Evolutionary conservation across 2,797 vertebrate species (phyloP), one percentile per base, ranked within the genome.

Genomic region (Cynodonichthys magdalenae): DNA sequence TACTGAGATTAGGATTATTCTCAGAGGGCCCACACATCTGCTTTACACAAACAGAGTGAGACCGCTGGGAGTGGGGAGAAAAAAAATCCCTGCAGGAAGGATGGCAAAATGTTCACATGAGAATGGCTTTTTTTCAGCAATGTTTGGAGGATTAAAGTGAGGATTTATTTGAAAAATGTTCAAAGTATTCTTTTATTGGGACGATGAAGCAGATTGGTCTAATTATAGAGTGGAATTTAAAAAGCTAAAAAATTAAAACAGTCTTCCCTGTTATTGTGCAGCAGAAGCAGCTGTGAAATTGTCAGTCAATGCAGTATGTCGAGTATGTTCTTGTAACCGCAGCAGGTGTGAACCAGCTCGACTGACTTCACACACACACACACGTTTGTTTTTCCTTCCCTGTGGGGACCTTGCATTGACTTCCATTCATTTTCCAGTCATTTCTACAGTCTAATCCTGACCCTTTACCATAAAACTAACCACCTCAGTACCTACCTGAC

Each of bases 1-100:
- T 73, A 62, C 72, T 55, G 56, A 85, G 89, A 91, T 89, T 90
- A 88, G 87, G 89, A 91, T 92, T 91, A 90, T 79, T 80, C 64
- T 83, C 63, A 49, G 68, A 5, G 18, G 64, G 60, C 50, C 53
- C 58, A 66, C 85, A 88, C 85, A 87, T 86, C 80, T 85, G 83
- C 56, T 85, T 71, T 46, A 56, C 67, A 66, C 78, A 77, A 73
- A 66, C 66, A 70, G 47, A 68, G 60, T 18, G 72, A 80, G 70
- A 81, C 50, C 53, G 53, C 41, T 29, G 51, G 61, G 54, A 74
- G 61, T 19, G 58, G 51, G 11, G 29, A 31, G 8, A 31, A 31
- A 31, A 12, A 39, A 74, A 77, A 65, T 60, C 68, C 61, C 70
- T 50, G 46, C 60, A 28, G 59, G 54, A 64, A 71, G 69, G 67